Evolutionary conservation across 2,797 vertebrate genomes (phyloP), one percentile per base, ranked within the genome.

Genomic region (Gymnocypris eckloni): DNA sequence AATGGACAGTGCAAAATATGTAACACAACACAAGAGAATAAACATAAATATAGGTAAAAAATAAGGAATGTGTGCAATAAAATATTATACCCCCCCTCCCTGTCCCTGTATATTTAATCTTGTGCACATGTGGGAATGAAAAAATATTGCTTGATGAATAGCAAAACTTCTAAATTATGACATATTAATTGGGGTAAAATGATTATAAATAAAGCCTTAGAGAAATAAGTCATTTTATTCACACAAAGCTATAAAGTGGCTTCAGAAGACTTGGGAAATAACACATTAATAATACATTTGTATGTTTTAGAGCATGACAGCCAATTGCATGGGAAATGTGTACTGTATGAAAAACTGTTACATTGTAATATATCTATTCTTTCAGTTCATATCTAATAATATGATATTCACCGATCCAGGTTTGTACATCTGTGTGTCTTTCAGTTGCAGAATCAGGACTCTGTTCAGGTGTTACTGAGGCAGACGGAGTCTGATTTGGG

Each of bases 371-470:
- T 3, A 78, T 25, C 39, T 43, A 3, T 43, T 61, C 7, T 39
- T 79, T 43, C 7, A 43, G 39, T 43, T 43, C 8, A 28, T 16
- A 78, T 43, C 12, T 61, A 43, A 25, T 4, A 61, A 37, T 25
- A 43, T 78, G 43, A n/a, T n/a, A 78, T 15, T 76, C 2, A 76
- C 12, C 20, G 20, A 54, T 39, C 13, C 75, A 56, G 22, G 37
- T 13, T 41, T 78, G 52, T n/a, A 15, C 16, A 13, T 78, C 37
- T 59, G 37, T 78, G 33, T 64, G 8, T 83, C 28, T 79, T 75
- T 16, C 94, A 99, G 98, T 92, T 99, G 90, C 97, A 98, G 93
- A 99, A 99, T 93, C 97, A 98, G 93, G 98, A 99, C 93, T 93
- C 95, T 0, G 95, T 98, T 82, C 94, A 97, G 91, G 92, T 95